These are phyloP conservation scores for Anticlea derivata DNA, from an alignment of 2,888 invertebrate species.

Conservation along the genomic window DNA sequence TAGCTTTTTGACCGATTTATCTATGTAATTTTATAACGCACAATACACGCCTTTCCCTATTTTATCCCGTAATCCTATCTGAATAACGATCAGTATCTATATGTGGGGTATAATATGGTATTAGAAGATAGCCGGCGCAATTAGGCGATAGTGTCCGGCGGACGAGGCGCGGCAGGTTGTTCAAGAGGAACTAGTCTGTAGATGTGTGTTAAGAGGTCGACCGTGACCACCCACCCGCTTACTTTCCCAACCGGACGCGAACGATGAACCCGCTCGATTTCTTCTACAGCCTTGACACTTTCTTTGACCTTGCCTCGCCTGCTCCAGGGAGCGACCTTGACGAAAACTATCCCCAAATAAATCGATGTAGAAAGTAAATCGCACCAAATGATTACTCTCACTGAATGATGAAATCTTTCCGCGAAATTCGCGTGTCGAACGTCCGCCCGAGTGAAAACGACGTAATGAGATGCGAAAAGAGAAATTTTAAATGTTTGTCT, in stretches of 20 bases:
- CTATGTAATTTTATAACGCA: constrained; percentile 73
- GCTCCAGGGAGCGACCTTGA: constrained; percentile 69
- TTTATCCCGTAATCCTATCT: constrained; percentile 45
- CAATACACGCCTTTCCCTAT: constrained; percentile 54
- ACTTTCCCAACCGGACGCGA: constrained; percentile 76
- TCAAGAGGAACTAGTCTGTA: constrained; percentile 68
- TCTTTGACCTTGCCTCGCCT: constrained; percentile 73
- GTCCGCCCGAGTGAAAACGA: constrained; percentile 78
- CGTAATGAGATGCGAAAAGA: constrained; percentile 81
- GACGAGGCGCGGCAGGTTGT: constrained; percentile 45
- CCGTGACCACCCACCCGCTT: constrained; percentile 60
- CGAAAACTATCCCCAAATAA: constrained; percentile 50
- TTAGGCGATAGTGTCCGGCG: constrained; percentile 44
- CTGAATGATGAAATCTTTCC: constrained; percentile 65
- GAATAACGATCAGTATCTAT: constrained; percentile 30
- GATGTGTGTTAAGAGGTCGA: constrained; percentile 80
- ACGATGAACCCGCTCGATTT: constrained; percentile 77
- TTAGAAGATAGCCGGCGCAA: constrained; percentile 42
- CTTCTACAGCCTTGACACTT: constrained; percentile 82
- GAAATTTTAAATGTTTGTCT: constrained; percentile 81
- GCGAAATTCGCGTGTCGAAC: constrained; percentile 68
- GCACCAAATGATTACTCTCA: constrained; percentile 72
- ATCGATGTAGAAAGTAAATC: constrained; percentile 70
- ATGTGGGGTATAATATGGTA: constrained; percentile 37
- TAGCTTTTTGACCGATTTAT: constrained; percentile 82